Base-by-base conservation (phyloP, 2,888 invertebrate genomes). In the Tenthredo scrophulariae region DNA sequence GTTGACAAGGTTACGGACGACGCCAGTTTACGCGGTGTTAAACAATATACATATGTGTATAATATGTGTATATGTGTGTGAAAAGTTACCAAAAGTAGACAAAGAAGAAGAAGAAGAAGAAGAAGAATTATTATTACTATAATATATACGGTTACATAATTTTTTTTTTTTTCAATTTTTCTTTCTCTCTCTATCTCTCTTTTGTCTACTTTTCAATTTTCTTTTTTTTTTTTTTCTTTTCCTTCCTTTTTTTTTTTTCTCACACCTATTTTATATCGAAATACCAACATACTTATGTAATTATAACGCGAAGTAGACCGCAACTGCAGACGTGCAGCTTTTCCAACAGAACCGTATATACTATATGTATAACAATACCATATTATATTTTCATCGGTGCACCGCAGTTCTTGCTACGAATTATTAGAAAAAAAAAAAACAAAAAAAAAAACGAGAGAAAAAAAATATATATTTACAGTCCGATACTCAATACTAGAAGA, bases 1-100 rank as follows among this genome's bases (percentile, higher is more conserved):
- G 67, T 67, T 29, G 67, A 65, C 65, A 65, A 65, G 65, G 65
- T 65, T 67, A 67, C 29, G 15, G 26, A 67, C 67, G 67, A 33
- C 26, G 65, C 9, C 13, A 29, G 26, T 10, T 13, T 65, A 29
- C 65, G 15, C 29, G 67, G 5, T 18, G 33, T 67, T 26, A 13
- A 67, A 67, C 33, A 67, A 67, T 67, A 33, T 67, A 33, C 15
- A 29, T 22, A 22, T 18, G 4, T 18, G 26, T 58, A 58, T 2
- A 9, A 9, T 22, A n/a, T 58, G 3, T 58, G 22, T 9, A 26
- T 26, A 15, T 29, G 33, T 15, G 65, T 10, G 67, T 67, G 67
- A 33, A 67, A 33, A 29, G 6, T 2, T 15, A 29, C 29, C 10
- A 29, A 13, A 29, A 65, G 10, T 65, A 29, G 72, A 72, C 33